phyloP scores from a whole-genome alignment of 2,797 vertebrate genomes.

The Silurus lanzhouensis region DNA sequence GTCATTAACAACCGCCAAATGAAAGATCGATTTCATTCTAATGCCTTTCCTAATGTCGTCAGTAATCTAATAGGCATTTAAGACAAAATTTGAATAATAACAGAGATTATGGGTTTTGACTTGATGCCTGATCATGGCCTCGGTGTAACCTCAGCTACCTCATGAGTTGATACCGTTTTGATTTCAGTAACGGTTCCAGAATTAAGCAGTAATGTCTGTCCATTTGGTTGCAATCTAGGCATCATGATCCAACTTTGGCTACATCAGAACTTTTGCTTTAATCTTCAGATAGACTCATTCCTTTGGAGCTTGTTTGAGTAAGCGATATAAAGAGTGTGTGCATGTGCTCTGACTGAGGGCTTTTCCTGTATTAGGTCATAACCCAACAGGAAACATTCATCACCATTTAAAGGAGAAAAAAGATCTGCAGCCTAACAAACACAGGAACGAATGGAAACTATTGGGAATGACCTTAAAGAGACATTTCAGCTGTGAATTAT shows the following conservation, averaged over 20 bases:
- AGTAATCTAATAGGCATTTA: slow-evolving; percentile 14
- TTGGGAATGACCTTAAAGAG: slow-evolving; percentile 49
- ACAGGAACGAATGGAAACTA: slow-evolving; percentile 63
- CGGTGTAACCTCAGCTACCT: slow-evolving; percentile 24
- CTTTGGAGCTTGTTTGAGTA: slow-evolving; percentile 54
- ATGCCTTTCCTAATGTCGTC: not conserved
- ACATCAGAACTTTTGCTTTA: slow-evolving; percentile 35
- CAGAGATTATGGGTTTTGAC: slow-evolving; percentile 11
- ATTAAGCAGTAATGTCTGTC: slow-evolving; percentile 14
- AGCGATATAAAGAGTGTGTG: slow-evolving; percentile 54
- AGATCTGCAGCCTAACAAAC: slow-evolving; percentile 46
- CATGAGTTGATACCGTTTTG: slow-evolving; percentile 33
- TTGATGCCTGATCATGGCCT: slow-evolving; percentile 7
- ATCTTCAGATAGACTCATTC: slow-evolving; percentile 47
- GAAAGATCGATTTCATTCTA: slow-evolving; percentile 29
- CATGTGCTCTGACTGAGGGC: slow-evolving; percentile 64
- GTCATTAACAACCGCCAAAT: slow-evolving; percentile 12
- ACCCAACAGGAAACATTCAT: slow-evolving; percentile 72
- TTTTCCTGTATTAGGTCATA: slow-evolving; percentile 76
- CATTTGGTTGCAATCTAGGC: slow-evolving; percentile 34
- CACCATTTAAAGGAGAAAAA: slow-evolving; percentile 59
- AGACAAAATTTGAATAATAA: slow-evolving; percentile 16
- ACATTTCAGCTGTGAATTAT: slow-evolving; percentile 49
- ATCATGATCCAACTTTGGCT: slow-evolving; percentile 33
- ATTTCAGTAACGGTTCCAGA: slow-evolving; percentile 30